Conservation (phyloP, 2,888 invertebrate species). For the Thymelicus acteon region DNA sequence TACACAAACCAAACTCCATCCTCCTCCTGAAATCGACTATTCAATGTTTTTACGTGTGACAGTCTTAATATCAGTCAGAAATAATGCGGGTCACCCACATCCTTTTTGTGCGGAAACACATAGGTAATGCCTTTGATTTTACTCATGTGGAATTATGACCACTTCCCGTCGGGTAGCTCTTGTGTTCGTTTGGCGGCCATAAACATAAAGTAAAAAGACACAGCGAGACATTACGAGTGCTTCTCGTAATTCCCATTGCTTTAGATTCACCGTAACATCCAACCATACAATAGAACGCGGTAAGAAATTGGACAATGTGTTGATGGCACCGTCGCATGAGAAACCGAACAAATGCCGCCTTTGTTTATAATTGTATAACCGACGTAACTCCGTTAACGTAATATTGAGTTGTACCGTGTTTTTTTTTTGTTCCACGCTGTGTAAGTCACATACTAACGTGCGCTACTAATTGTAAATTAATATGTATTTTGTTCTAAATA, state of each 20-base stretch:
- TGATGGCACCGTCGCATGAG: constrained; percentile 62
- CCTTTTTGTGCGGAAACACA: no score
- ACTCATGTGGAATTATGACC: background rate
- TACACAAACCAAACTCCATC: no score
- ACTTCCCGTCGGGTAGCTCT: no score
- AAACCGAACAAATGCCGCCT: constrained; percentile 71
- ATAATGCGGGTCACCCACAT: no score
- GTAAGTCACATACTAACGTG: constrained; percentile 24
- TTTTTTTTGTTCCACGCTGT: constrained; percentile 23
- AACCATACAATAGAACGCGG: constrained; percentile 33
- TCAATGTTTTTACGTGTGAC: no score
- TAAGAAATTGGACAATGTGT: constrained; percentile 65
- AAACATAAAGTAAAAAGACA: background rate
- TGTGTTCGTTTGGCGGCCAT: no score
- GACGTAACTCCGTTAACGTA: constrained; percentile 58
- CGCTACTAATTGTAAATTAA: no score
- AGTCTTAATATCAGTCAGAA: no score
- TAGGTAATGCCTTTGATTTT: no score
- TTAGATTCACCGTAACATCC: constrained; percentile 26
- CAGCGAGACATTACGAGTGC: constrained; percentile 10
- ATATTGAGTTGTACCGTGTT: constrained; percentile 39
- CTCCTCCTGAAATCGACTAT: no score
- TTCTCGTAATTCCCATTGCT: constrained; percentile 32
- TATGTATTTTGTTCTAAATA: no score
- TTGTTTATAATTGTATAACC: constrained; percentile 65